Evolutionary conservation across 2,797 vertebrate genomes (phyloP).

Genomic region (Pseudochirops cupreus): DNA sequence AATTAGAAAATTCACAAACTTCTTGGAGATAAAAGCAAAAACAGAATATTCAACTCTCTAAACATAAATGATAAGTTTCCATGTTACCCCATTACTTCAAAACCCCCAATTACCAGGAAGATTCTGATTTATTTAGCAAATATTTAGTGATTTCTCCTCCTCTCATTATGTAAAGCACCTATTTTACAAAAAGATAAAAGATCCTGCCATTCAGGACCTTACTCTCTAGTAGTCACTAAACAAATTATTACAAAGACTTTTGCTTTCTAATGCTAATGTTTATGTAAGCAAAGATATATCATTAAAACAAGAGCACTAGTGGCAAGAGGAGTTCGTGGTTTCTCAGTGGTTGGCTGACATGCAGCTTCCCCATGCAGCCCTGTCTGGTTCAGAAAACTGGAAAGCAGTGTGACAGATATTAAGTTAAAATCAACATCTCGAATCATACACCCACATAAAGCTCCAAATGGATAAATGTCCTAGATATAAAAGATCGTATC

Average conservation of each 20-base stretch:
- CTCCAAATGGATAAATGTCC: not conserved
- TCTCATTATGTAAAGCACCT: not conserved
- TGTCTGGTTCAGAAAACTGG: not conserved
- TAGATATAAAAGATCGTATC: not conserved
- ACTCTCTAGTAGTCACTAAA: not conserved
- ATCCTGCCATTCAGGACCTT: not conserved
- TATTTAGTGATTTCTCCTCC: slow-evolving; percentile 20
- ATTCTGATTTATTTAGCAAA: slow-evolving; percentile 43
- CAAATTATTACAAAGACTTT: not conserved
- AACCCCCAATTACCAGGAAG: not conserved
- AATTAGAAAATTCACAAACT: not conserved
- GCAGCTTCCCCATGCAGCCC: not conserved
- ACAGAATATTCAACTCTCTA: not conserved
- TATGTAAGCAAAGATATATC: not conserved
- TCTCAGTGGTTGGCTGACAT: not conserved
- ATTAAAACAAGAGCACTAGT: not conserved
- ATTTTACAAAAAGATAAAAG: not conserved
- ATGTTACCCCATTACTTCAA: not conserved
- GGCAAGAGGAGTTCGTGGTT: not conserved
- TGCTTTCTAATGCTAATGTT: not conserved
- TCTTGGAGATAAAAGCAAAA: not conserved
- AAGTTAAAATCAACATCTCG: not conserved
- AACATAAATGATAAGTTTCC: not conserved
- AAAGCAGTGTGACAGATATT: not conserved
- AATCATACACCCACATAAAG: not conserved